Base-by-base conservation (phyloP, 2,113 vertebrate species). In the Acinonyx jubatus region DNA sequence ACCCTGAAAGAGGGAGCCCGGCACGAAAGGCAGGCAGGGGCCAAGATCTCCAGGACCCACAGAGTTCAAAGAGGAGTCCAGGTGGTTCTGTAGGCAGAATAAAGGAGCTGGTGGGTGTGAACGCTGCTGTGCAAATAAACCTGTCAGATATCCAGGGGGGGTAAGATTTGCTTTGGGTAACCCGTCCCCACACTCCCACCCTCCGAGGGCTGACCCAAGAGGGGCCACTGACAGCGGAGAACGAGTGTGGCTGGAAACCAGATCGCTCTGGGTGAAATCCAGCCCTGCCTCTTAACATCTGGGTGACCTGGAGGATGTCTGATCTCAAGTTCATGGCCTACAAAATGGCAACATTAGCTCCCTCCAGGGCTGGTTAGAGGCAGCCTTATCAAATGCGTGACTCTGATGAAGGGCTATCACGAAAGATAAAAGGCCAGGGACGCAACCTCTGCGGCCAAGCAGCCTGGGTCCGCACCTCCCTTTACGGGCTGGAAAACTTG, bases 81-180 rank as follows among this genome's bases (percentile, higher is more conserved):
- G 45, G 10, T 23, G 55, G 57, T 7, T 74, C 55, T 55, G 23
- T 10, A 21, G 41, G 29, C 91, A 74, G 50, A 36, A 79, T 3
- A 11, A 45, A 92, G 25, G 5, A 38, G 31, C 13, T 25, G n/a
- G 9, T 9, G 45, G 61, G 69, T 27, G 1, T 9, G 6, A 65
- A 63, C 10, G 6, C 57, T 1, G 16, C 33, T 25, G 69, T 57
- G 38, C 33, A 48, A 74, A 82, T 16, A 31, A 48, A 48, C 29
- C 12, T 23, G 45, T 63, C 1, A 4, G 1, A 8, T 29, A 13
- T 14, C 61, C 7, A 1, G 21, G 27, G 48, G 31, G 33, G 1
- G 1, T 1, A 18, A 73, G 12, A 19, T 65, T 36, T 1, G 0
- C 76, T 16, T 3, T 7, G 57, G 4, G 29, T 11, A 1, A 14